phyloP scores from a whole-genome alignment of 2,888 invertebrate species.

The Hydrotaea diabolus region DNA sequence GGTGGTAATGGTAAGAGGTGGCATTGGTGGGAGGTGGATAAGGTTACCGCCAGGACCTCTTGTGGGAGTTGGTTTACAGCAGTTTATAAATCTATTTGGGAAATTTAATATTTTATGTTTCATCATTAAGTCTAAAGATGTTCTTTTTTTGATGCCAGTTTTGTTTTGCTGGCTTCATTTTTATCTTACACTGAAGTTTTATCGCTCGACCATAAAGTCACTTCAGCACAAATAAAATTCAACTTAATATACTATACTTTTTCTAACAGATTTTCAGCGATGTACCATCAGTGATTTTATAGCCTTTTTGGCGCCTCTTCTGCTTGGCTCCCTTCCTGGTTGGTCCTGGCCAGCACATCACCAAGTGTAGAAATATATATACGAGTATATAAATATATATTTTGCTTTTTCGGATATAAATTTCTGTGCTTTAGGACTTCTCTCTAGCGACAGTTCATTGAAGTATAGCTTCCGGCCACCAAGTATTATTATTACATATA shows the following conservation, averaged over 20 bases:
- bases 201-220: constrained; percentile 53
- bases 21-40: neutral
- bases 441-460: constrained; percentile 46
- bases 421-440: constrained; percentile 38
- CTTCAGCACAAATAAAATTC: constrained; percentile 48
- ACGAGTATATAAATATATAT: no score
- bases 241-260: constrained; percentile 45
- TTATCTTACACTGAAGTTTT: constrained; percentile 45
- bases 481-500: neutral
- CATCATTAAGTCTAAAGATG: constrained; percentile 46
- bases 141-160: constrained; percentile 26
- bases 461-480: constrained; percentile 45
- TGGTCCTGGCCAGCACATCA: constrained; percentile 2
- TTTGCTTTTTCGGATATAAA: constrained; percentile 29
- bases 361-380: neutral
- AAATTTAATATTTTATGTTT: constrained; percentile 59
- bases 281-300: constrained; percentile 50
- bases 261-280: constrained; percentile 52
- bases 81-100: constrained; percentile 54
- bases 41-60: neutral
- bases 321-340: constrained; percentile 4
- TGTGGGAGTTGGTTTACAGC: constrained; percentile 43
- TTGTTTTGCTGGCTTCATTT: neutral
- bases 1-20: neutral
- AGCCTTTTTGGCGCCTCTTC: constrained; percentile 16